Conservation (phyloP, 2,113 vertebrate genomes). For the Dicrurus megarhynchus region DNA sequence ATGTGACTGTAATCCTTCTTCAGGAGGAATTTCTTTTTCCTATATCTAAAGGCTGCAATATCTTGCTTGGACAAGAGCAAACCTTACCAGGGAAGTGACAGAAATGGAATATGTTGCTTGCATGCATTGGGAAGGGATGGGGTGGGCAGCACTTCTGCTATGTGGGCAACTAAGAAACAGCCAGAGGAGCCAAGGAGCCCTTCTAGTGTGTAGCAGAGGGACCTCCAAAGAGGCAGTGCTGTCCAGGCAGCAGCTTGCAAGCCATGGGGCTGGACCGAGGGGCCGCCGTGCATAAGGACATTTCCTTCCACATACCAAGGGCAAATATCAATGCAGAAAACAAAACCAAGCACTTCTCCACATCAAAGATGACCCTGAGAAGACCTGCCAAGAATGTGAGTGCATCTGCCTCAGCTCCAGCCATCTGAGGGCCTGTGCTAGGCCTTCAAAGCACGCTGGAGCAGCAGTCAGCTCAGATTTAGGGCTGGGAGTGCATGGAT, state of each 20-base stretch:
- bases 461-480: neutral
- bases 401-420: slow-evolving; percentile 47
- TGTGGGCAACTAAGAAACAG: neutral
- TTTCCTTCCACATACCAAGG: slow-evolving; percentile 12
- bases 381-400: slow-evolving; percentile 66
- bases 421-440: slow-evolving; percentile 14
- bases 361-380: slow-evolving; percentile 64
- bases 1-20: neutral
- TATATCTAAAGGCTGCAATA: neutral
- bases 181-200: neutral
- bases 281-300: neutral
- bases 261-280: accelerated
- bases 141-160: neutral
- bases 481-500: neutral
- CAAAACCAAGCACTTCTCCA: slow-evolving; percentile 55
- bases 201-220: neutral
- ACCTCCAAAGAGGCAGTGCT: neutral
- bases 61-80: neutral
- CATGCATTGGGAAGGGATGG: accelerated
- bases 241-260: neutral
- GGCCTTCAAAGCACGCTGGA: slow-evolving; percentile 26
- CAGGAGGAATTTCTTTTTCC: neutral
- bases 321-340: slow-evolving; percentile 49
- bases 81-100: neutral
- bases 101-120: neutral